Base-by-base conservation (phyloP, 2,797 vertebrate species). In the Spatula versicolor region DNA sequence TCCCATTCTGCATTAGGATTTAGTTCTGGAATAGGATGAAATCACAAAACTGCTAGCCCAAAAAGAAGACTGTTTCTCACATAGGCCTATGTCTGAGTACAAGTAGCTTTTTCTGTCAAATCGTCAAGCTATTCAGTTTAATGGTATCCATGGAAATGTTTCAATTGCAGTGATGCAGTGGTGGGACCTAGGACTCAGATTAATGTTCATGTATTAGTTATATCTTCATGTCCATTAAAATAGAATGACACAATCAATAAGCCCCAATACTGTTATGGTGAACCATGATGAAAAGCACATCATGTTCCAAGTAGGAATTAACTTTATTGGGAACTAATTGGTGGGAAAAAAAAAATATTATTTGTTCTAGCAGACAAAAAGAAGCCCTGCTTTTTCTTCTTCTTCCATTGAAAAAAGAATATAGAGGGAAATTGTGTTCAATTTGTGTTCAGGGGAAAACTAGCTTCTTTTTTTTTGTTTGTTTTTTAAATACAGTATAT, bases 111-210 rank as follows among this genome's bases (percentile, higher is more conserved):
- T 92, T 89, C 83, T 86, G 33, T 88, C 4, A 85, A 90, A 31
- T 71, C 4, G 3, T 50, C 54, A 68, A 92, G 21, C 14, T 67
- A 37, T 26, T 90, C 26, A 54, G 58, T 68, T 95, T 85, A 73
- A 69, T 39, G 35, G 46, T 92, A 85, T 69, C 52, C 46, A 52
- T 92, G 88, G 89, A 93, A 95, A 86, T 94, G 54, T 90, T 95
- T 95, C 73, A 73, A 58, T 80, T 82, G 11, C 33, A 90, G 13
- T 73, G 75, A 54, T 39, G 71, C 5, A 54, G 7, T 71, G 28
- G 23, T 88, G 26, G 35, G 31, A 84, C 26, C 64, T 83, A 81
- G 45, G 55, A 88, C 66, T 31, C 86, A 37, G 43, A 68, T 25
- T 82, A 28, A 76, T 52, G 66, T 45, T 89, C 20, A 12, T 75